A percentile compares a stretch with the other conserved stretches of the same genome.
phyloP scores from a whole-genome alignment of 2,888 invertebrate species.

The Branchipolynoe longqiensis region DNA sequence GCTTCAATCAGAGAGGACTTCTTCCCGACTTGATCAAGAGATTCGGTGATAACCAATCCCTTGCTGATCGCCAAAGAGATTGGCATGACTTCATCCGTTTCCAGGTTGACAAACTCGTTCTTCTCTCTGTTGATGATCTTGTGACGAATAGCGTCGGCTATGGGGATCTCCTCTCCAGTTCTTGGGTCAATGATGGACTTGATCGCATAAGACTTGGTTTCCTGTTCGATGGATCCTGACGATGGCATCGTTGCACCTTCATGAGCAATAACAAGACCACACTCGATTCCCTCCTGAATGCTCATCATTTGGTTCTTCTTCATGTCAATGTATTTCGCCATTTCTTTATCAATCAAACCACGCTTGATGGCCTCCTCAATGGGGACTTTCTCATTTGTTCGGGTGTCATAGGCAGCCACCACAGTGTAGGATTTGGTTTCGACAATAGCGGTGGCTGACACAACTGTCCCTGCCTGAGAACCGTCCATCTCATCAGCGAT shows the following conservation, averaged over 20 bases:
- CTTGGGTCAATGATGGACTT: constrained; percentile 87
- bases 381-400: constrained; percentile 92
- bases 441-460: constrained; percentile 82
- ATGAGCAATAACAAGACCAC: constrained; percentile 86
- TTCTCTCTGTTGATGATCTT: constrained; percentile 92
- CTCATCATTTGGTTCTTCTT: constrained; percentile 85
- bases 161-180: constrained; percentile 88
- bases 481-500: constrained; percentile 89
- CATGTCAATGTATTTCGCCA: constrained; percentile 84
- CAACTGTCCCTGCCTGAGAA: constrained; percentile 81
- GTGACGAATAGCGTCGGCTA: constrained; percentile 91
- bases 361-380: constrained; percentile 86
- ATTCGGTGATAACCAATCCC: constrained; percentile 86
- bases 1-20: constrained; percentile 66
- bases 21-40: constrained; percentile 61
- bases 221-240: constrained; percentile 47
- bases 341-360: constrained; percentile 86
- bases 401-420: constrained; percentile 88
- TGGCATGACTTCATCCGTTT: constrained; percentile 89
- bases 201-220: constrained; percentile 72
- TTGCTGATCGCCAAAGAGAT: constrained; percentile 91
- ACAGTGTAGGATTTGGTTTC: constrained; percentile 90
- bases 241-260: constrained; percentile 53
- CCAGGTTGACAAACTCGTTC: constrained; percentile 86
- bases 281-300: constrained; percentile 90